Evolutionary conservation across 1,140 invertebrate genomes (phyloP).

Genomic region (Diabrotica undecimpunctata): DNA sequence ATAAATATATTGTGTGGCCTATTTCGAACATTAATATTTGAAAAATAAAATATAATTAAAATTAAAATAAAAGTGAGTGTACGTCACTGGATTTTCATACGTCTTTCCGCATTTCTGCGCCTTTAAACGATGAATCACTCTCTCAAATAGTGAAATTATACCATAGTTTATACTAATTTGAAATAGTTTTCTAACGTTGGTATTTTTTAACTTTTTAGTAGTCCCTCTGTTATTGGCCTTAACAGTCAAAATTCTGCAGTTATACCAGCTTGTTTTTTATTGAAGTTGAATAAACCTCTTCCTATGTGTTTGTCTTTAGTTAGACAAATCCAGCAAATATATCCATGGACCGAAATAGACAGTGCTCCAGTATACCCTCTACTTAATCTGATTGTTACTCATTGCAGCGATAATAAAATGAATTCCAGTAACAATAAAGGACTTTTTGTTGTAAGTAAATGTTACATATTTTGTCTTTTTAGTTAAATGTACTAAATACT

Average conservation of each 20-base stretch:
- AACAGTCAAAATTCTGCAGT: constrained; percentile 80
- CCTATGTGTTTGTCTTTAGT: constrained; percentile 76
- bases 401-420: constrained; percentile 65
- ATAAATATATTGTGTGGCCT: too few relatives aligned
- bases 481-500: too few relatives aligned
- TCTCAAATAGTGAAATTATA: too few relatives aligned
- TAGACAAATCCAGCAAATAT: constrained; percentile 67
- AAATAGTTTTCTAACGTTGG: too few relatives aligned
- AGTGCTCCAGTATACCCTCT: constrained; percentile 63
- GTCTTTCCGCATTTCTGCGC: too few relatives aligned
- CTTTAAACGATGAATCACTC: too few relatives aligned
- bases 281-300: constrained; percentile 82
- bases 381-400: constrained; percentile 71
- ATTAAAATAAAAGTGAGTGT: too few relatives aligned
- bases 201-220: constrained; percentile 45
- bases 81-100: too few relatives aligned
- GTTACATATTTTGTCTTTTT: constrained; percentile 3
- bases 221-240: constrained; percentile 75
- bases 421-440: constrained; percentile 69
- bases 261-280: constrained; percentile 85
- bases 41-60: too few relatives aligned
- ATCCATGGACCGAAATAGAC: constrained; percentile 66
- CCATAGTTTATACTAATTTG: too few relatives aligned
- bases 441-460: constrained; percentile 68
- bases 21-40: too few relatives aligned